A percentile compares a stretch with the other conserved stretches of the same genome.
Conservation (phyloP, 2,888 invertebrate species). For the Nephrotoma flavescens region DNA sequence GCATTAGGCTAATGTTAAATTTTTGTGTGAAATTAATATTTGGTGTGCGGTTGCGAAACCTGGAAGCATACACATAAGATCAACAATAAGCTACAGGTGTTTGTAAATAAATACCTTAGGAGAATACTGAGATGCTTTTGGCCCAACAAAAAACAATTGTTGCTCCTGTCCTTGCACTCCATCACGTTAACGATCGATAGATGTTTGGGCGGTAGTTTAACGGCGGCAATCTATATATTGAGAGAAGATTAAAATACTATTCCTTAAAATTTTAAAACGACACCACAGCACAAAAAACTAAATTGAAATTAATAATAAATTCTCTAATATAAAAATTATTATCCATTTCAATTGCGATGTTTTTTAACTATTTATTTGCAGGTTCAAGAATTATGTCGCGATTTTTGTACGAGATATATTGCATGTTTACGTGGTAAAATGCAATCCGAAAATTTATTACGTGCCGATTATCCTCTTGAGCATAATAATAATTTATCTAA, state of each 20-base stretch:
- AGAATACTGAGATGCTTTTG: no score
- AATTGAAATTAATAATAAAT: neutral
- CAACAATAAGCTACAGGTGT: no score
- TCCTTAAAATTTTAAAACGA: neutral
- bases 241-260: neutral
- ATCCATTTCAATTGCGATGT: neutral
- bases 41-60: no score
- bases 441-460: conserved; percentile 73
- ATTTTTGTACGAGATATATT: conserved; percentile 87
- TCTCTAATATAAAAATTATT: neutral
- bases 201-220: no score
- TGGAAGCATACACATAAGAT: no score
- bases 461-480: conserved; percentile 51
- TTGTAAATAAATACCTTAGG: no score
- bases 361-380: conserved; percentile 2
- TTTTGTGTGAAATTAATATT: no score
- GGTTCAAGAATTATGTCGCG: conserved; percentile 86
- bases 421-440: conserved; percentile 80
- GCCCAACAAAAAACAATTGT: no score
- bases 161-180: no score
- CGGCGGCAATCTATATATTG: neutral
- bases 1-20: no score
- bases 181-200: no score
- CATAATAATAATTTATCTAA: conserved; percentile 35
- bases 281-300: neutral